A percentile compares a stretch with the other conserved stretches of the same genome.
Evolutionary conservation across 2,113 vertebrate genomes (phyloP).

Genomic region (Sakesphorus luctuosus): DNA sequence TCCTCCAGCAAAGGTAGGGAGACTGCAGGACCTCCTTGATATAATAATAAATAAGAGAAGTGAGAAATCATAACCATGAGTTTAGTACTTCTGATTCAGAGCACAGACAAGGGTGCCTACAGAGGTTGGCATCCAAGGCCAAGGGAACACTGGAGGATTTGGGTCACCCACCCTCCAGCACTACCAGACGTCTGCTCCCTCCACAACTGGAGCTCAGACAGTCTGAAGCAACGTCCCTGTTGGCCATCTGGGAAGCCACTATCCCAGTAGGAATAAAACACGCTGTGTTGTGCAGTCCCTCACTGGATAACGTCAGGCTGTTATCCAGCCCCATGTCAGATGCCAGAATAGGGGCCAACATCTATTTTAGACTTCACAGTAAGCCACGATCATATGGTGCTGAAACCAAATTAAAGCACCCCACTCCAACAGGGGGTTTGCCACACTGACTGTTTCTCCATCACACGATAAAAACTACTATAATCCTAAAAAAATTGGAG

Average conservation of each 20-base stretch:
- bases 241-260: conserved; percentile 9
- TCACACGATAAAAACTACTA: background rate
- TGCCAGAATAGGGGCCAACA: background rate
- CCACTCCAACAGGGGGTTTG: background rate
- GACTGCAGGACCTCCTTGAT: background rate
- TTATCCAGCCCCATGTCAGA: background rate
- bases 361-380: background rate
- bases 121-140: background rate
- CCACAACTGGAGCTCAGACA: background rate
- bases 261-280: background rate
- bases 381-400: background rate
- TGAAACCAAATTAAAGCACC: background rate
- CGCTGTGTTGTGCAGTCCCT: background rate
- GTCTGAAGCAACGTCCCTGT: background rate
- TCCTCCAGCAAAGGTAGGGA: background rate
- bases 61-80: background rate
- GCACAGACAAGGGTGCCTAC: accelerated
- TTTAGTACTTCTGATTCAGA: background rate
- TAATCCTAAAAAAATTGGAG: background rate
- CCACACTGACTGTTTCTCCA: background rate
- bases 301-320: background rate
- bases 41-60: background rate
- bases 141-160: background rate
- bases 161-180: background rate
- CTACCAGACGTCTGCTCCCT: background rate